Evolutionary conservation across 1,140 invertebrate species (phyloP), one percentile per base, ranked within the genome.

Genomic region (Rhizoglyphus robini): DNA sequence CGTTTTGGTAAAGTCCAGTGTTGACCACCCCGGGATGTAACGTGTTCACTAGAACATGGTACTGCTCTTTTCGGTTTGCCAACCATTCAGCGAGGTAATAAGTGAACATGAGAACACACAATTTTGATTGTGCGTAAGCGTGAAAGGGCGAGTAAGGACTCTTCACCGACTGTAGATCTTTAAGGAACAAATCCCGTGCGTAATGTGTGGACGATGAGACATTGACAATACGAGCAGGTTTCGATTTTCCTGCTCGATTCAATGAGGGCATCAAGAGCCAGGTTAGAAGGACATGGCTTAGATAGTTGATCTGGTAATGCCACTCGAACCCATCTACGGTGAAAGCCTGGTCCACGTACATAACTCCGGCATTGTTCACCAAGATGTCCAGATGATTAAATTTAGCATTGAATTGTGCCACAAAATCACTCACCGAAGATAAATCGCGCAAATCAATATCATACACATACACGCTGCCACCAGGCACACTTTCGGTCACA

Each of bases 21-120:
- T 87, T 81, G 1, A 93, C 86, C 41, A 95, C 79, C n/a, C 91
- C 91, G 4, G 91, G 91, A 80, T 95, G 90, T 8, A 93, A 83
- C 0, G 85, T 81, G 4, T 76, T 70, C 3, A 81, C 76, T 65
- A 81, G 76, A 18, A 79, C 74, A 23, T 18, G 31, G 15, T 31
- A 30, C 23, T 54, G 23, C 23, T 54, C 8, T 54, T 5, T 54
- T 32, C 13, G 20, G 36, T n/a, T 25, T 71, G 78, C 74, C 18
- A 88, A 72, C 2, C 82, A 67, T 11, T 77, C 76, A 68, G 88
- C 81, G 2, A 75, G 63, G 5, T 65, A 67, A 58, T 72, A 72
- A 1, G 88, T 84, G 67, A 82, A 86, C 74, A 90, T 79, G 48
- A 91, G 77, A 78, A 92, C 87, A 29, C 88, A 87, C 51, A 93